phyloP scores from a whole-genome alignment of 2,113 vertebrate species.

The Callithrix jacchus region DNA sequence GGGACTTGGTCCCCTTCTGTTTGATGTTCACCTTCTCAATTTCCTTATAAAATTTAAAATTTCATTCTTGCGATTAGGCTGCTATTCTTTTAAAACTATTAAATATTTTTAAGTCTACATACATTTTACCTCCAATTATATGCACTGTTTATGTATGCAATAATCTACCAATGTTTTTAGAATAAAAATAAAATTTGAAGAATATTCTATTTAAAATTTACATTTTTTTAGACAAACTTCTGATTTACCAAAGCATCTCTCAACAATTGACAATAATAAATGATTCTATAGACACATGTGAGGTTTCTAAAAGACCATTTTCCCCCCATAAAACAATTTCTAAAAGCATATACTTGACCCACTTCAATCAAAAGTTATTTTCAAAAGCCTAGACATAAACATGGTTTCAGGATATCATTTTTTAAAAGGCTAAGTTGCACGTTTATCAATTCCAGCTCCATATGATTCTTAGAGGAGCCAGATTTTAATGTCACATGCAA shows the following conservation, averaged over 20 bases:
- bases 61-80: background rate
- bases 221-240: background rate
- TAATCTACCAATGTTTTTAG: background rate
- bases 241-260: background rate
- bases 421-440: background rate
- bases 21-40: background rate
- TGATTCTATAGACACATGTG: background rate
- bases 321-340: background rate
- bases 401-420: background rate
- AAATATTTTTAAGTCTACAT: background rate
- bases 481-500: background rate
- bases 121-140: background rate
- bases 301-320: background rate
- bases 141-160: background rate
- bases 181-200: background rate
- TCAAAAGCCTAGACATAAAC: background rate
- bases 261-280: background rate
- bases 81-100: background rate
- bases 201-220: background rate
- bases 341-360: background rate
- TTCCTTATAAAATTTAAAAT: background rate
- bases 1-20: rapidly evolving
- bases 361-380: background rate
- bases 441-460: background rate
- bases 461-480: background rate